phyloP scores from a whole-genome alignment of 2,888 invertebrate genomes.

The Atethmia centrago region DNA sequence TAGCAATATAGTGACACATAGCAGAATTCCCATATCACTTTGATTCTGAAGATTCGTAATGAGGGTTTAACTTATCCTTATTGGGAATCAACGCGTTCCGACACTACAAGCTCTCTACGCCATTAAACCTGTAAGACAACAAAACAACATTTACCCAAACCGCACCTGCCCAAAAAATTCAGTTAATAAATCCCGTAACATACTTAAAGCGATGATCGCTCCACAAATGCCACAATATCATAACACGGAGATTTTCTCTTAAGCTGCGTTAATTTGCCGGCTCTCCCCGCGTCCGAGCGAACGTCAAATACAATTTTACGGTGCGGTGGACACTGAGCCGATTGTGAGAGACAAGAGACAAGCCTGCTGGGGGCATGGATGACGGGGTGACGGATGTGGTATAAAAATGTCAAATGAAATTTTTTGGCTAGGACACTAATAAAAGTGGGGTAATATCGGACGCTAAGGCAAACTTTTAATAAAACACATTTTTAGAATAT shows the following conservation, averaged over 20 bases:
- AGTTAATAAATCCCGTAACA: conserved; percentile 74
- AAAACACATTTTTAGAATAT: not conserved
- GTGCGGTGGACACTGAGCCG: conserved; percentile 88
- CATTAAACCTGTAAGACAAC: conserved; percentile 1
- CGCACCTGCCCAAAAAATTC: conserved; percentile 56
- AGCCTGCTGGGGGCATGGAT: conserved; percentile 78
- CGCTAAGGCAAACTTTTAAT: not conserved
- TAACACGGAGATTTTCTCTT: conserved; percentile 88
- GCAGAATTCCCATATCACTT: not conserved
- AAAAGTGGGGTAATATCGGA: not conserved
- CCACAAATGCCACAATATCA: conserved; percentile 76
- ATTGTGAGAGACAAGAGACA: conserved; percentile 88
- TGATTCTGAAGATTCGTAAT: not conserved
- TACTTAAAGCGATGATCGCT: conserved; percentile 83
- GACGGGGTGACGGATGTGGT: conserved; percentile 66
- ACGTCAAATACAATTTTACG: conserved; percentile 91
- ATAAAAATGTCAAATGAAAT: conserved; percentile 14
- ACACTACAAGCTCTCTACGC: not conserved
- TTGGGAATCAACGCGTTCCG: not conserved
- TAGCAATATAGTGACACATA: not conserved
- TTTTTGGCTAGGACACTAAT: not conserved
- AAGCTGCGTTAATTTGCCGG: conserved; percentile 85
- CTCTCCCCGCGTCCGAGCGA: conserved; percentile 77
- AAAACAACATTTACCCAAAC: conserved; percentile 19
- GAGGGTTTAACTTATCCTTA: not conserved